A percentile compares a stretch with the other conserved stretches of the same genome.
Conservation (phyloP, 2,797 vertebrate species). For the Odontamblyopus rebecca region DNA sequence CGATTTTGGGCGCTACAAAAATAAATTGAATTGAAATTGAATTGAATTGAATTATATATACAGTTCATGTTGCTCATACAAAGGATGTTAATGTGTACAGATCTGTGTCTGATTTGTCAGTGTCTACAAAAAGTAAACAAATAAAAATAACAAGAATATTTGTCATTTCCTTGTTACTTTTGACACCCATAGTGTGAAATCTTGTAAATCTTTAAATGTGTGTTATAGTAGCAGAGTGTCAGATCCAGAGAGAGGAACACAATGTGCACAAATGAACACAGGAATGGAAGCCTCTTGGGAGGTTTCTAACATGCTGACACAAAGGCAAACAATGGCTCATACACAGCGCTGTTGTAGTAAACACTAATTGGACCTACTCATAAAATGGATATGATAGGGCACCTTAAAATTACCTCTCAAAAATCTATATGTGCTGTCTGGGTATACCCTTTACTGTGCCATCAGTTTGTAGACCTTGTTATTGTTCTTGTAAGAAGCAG, state of each 20-base stretch:
- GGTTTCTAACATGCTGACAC: constrained; percentile 2
- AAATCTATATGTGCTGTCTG: neutral
- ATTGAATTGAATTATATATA: no score
- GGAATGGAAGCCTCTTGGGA: constrained; percentile 1
- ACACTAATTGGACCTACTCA: constrained; percentile 1
- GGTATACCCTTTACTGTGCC: neutral
- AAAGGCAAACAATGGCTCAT: neutral
- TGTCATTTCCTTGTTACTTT: no score
- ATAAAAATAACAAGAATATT: neutral
- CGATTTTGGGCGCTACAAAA: no score
- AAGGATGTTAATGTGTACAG: no score
- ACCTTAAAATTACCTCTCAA: neutral
- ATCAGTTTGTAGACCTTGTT: no score
- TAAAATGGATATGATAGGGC: neutral
- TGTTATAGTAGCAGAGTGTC: neutral
- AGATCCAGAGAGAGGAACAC: neutral
- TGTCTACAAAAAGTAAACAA: no score
- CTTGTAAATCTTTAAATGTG: neutral
- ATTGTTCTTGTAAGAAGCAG: neutral
- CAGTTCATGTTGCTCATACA: no score
- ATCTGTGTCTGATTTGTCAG: no score
- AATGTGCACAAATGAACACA: neutral
- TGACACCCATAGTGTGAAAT: no score
- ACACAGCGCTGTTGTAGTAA: neutral
- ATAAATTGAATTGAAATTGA: no score